Conservation (phyloP, 1,140 invertebrate species). For the Dinothrombium tinctorium region DNA sequence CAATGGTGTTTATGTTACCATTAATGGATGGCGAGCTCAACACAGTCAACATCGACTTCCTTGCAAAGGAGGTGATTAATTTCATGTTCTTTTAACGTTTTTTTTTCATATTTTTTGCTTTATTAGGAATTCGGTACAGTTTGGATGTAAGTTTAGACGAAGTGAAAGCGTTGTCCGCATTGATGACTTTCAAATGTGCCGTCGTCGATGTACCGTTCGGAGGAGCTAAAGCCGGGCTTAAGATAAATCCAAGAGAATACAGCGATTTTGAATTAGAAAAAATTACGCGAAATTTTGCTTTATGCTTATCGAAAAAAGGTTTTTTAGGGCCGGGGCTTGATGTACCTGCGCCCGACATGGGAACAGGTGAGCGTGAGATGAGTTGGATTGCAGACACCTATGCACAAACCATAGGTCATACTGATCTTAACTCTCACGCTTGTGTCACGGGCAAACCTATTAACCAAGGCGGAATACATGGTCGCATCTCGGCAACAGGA, state of each 20-base stretch:
- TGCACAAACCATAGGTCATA: conserved; percentile 76
- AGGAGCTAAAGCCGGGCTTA: conserved; percentile 72
- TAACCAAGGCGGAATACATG: conserved; percentile 62
- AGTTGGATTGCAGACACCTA: conserved; percentile 97
- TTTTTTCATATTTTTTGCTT: background rate
- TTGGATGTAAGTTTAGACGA: conserved; percentile 72
- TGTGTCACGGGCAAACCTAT: conserved; percentile 99
- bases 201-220: conserved; percentile 83
- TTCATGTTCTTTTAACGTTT: background rate
- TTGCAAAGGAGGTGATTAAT: conserved; percentile 68
- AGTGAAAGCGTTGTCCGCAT: conserved; percentile 80
- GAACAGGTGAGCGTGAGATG: conserved; percentile 96
- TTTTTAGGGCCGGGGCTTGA: conserved; percentile 92
- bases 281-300: conserved; percentile 85
- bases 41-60: conserved; percentile 90
- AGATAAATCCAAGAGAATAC: conserved; percentile 86
- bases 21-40: conserved; percentile 86
- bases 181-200: conserved; percentile 93
- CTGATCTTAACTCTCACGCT: conserved; percentile 90
- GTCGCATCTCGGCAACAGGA: conserved; percentile 86
- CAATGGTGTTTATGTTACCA: conserved; percentile 87
- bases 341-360: conserved; percentile 82
- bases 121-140: conserved; percentile 83
- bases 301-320: conserved; percentile 94
- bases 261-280: conserved; percentile 90